phyloP scores from a whole-genome alignment of 2,888 invertebrate genomes.

The Hyppa rectilinea region DNA sequence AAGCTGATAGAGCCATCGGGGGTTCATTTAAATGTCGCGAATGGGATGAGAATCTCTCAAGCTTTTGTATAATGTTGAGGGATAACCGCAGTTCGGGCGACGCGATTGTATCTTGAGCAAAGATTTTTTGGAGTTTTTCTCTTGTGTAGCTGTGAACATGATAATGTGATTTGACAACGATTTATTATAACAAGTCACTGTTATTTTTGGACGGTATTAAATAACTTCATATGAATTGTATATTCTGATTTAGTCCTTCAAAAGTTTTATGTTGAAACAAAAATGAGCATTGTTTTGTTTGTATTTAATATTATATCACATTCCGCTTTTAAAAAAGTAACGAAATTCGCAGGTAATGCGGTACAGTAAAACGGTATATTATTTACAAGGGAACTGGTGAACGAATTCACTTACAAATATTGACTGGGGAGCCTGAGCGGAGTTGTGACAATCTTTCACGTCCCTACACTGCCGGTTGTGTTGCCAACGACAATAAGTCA shows the following conservation, averaged over 20 bases:
- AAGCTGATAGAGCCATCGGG: conserved; percentile 85
- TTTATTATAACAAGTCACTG: background rate
- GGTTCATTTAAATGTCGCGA: conserved; percentile 85
- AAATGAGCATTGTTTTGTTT: background rate
- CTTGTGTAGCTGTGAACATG: conserved; percentile 19
- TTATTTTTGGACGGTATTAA: too few relatives aligned
- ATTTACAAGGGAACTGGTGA: conserved; percentile 59
- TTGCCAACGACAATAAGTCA: conserved; percentile 54
- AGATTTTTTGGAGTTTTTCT: conserved; percentile 41
- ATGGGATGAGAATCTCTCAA: conserved; percentile 79
- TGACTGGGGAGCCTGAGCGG: conserved; percentile 54
- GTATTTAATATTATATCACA: background rate
- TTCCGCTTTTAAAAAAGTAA: conserved; percentile 3
- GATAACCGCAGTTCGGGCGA: conserved; percentile 53
- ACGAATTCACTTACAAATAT: conserved; percentile 69
- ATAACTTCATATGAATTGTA: too few relatives aligned
- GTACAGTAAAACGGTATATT: conserved; percentile 55
- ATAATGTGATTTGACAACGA: background rate
- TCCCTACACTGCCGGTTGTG: conserved; percentile 45
- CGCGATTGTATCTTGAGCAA: conserved; percentile 58
- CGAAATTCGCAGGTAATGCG: conserved; percentile 41
- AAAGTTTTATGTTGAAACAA: background rate
- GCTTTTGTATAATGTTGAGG: conserved; percentile 69
- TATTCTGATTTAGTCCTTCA: background rate
- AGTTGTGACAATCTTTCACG: conserved; percentile 59